Base-by-base conservation (phyloP, 1,140 invertebrate species). In the Drosophila azteca region DNA sequence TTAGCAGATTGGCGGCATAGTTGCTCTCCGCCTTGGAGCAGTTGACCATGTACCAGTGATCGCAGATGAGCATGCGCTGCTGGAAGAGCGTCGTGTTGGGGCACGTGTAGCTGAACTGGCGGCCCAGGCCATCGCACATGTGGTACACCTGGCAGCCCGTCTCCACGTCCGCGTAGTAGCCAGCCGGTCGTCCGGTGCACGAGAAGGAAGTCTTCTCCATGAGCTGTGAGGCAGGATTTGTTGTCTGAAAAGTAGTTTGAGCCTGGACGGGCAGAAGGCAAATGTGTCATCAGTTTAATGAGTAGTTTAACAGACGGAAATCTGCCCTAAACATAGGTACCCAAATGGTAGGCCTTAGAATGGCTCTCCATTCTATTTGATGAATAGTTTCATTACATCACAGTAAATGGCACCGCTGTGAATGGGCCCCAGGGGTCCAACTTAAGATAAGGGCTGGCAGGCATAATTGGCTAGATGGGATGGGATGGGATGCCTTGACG, bases 41-140 rank as follows among this genome's bases (percentile, higher is more conserved):
- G 91, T 96, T 95, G n/a, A 96, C 95, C 94, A 96, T 96, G 82
- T 96, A 96, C 95, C 95, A 96, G 85, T 96, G 95, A 88, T 96
- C 95, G 77, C 95, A 96, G 77, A 96, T 94, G 58, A 96, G 92
- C 94, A 96, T 96, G 24, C 95, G 92, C 90, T 96, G 95, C 90
- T 96, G 95, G 92, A 96, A 96, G 20, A 96, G 93, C 9, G 95
- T 96, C 4, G 94, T 95, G 91, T 95, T 95, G 7, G 95, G 95
- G 81, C 95, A 96, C 2, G 94, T 92, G 92, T 96, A 96, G 80
- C 95, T 95, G 92, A 95, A 96, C 91, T 95, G 95, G 1, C 95
- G 90, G 1, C 94, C 95, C 43, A 95, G 92, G 6, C 94, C 95
- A 83, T 95, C 95, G 79, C 95, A 96, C 95, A 95, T 95, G 92